Base-by-base conservation (phyloP, 1,140 invertebrate species). In the Zaprionus africanus region DNA sequence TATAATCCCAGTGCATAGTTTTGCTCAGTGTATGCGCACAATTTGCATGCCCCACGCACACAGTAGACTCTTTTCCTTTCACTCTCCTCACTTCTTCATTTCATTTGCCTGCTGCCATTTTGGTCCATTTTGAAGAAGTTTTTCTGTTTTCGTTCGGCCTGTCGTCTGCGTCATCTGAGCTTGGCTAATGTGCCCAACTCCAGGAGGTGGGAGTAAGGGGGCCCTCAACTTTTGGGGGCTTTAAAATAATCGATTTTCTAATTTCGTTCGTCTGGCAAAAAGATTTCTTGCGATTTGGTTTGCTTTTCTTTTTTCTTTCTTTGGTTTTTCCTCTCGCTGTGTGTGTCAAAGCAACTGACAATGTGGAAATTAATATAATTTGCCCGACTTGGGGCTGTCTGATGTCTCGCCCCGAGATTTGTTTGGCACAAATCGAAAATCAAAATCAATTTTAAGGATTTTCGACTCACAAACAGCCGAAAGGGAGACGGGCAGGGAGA, bases 351-450 rank as follows among this genome's bases (percentile, higher is more conserved):
- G 78, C 64, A 88, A 72, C 81, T 77, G 85, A 90, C 84, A 88
- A 88, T 88, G 85, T 88, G 81, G 81, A 88, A 88, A 88, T 88
- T 88, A 88, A 88, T 88, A 88, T 84, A 88, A 88, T 88, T 88
- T 88, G 85, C 81, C 85, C 90, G 85, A 85, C 82, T 85, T 90
- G 66, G 78, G 75, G 65, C 85, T 84, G 84, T 81, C 84, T 88
- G 81, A 83, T 84, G 84, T 87, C 83, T 81, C 69, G 76, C 80
- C 74, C 68, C 66, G 80, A 83, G 83, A 87, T 87, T 83, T 86
- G 78, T 88, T 83, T 83, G 71, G 63, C 68, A 80, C 75, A 64
- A 71, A 68, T 73, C 38, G 65, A 81, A 81, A 84, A 90, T 87
- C 81, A 84, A 90, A 90, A 88, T 88, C 85, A 90, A 88, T 88